A percentile compares a stretch with the other conserved stretches of the same genome.
Conservation (phyloP, 1,140 invertebrate genomes). For the Antheraea mylitta region DNA sequence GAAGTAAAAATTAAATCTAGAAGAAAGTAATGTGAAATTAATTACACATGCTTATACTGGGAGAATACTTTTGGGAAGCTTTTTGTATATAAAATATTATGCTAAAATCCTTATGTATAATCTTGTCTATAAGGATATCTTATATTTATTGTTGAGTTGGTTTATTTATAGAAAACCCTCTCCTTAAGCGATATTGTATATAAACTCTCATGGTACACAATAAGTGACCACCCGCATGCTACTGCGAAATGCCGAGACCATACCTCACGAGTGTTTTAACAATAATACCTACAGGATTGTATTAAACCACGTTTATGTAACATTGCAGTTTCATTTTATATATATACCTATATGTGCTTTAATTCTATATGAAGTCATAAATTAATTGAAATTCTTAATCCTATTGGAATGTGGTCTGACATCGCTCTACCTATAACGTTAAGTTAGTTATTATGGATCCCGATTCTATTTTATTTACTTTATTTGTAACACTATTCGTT, state of each 20-base stretch:
- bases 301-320: neutral
- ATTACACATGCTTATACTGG: too few relatives aligned
- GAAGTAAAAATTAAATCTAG: too few relatives aligned
- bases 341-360: too few relatives aligned
- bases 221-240: slow-evolving; percentile 26
- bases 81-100: too few relatives aligned
- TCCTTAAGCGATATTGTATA: neutral
- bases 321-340: neutral
- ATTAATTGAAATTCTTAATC: neutral
- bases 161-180: too few relatives aligned
- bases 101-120: too few relatives aligned
- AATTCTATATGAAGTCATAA: neutral
- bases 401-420: neutral
- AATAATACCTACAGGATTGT: neutral
- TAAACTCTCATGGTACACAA: neutral
- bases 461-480: slow-evolving; percentile 3
- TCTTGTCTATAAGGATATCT: too few relatives aligned
- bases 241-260: slow-evolving; percentile 16
- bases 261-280: neutral
- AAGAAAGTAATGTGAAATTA: too few relatives aligned
- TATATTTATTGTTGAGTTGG: too few relatives aligned
- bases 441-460: neutral
- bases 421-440: neutral
- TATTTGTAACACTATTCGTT: slow-evolving; percentile 22
- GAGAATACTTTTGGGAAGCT: too few relatives aligned